Evolutionary conservation across 2,888 invertebrate genomes (phyloP).

Genomic region (Trichacis sp.): DNA sequence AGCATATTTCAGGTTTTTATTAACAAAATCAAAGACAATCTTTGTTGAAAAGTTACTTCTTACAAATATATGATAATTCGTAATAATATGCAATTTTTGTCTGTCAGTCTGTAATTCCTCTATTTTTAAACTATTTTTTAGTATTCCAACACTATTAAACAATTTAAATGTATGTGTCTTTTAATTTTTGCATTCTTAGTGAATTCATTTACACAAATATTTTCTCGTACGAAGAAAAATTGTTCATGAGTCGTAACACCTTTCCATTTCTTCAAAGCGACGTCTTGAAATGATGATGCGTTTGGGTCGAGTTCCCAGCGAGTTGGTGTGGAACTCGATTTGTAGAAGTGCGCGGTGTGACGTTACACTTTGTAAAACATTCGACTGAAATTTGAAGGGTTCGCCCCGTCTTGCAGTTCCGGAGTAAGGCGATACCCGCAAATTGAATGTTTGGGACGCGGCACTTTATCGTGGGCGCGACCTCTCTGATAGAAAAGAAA

Average conservation of each 20-base stretch:
- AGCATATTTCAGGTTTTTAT: no score
- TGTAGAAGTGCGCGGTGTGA: conserved; percentile 35
- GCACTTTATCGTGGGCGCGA: conserved; percentile 44
- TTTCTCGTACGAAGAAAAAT: neutral
- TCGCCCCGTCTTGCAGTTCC: conserved; percentile 54
- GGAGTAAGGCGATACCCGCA: conserved; percentile 59
- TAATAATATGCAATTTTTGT: no score
- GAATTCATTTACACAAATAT: neutral
- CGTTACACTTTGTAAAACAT: conserved; percentile 45
- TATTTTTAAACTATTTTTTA: no score
- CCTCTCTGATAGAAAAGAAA: conserved; percentile 1
- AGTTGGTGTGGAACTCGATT: conserved; percentile 33
- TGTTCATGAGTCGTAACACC: conserved; percentile 3
- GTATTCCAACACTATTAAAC: no score
- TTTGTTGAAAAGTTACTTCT: no score
- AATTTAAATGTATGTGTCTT: no score
- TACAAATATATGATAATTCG: no score
- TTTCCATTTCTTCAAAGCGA: neutral
- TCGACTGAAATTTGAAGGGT: conserved; percentile 36
- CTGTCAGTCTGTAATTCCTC: no score
- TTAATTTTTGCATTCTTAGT: no score
- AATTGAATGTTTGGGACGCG: conserved; percentile 60
- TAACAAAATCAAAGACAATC: no score
- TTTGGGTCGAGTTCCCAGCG: conserved; percentile 19
- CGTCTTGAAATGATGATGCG: conserved; percentile 4